Percentiles rank a stretch among this genome's conserved stretches.
These are phyloP conservation scores for Pelecanus crispus DNA, from an alignment of 2,113 vertebrate genomes.

Conservation along the genomic window DNA sequence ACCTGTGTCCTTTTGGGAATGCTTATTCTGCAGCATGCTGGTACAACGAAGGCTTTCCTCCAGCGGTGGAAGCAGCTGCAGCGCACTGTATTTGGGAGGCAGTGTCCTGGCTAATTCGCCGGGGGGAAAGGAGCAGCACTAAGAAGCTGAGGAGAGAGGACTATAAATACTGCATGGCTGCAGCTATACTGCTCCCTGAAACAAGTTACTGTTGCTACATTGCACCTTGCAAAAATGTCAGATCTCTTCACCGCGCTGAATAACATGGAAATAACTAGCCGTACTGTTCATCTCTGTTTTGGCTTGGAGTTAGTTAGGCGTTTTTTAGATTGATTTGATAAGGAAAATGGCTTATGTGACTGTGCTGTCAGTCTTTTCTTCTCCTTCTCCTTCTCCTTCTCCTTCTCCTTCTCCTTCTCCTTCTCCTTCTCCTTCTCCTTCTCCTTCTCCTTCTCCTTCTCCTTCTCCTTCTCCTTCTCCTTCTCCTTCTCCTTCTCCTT, in stretches of 20 bases:
- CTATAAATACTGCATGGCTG: constrained; percentile 6
- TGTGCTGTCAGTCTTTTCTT: background rate
- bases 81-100: background rate
- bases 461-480: no score
- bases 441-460: no score
- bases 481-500: no score
- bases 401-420: no score
- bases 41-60: background rate
- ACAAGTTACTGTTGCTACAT: background rate
- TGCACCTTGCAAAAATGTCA: background rate
- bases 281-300: fast-evolving
- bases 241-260: background rate
- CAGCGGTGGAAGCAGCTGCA: constrained; percentile 5
- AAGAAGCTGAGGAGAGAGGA: background rate
- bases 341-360: background rate
- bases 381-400: background rate
- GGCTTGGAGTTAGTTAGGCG: fast-evolving
- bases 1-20: background rate
- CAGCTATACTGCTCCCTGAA: background rate
- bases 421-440: no score
- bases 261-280: fast-evolving
- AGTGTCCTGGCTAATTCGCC: fast-evolving
- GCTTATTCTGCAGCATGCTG: background rate
- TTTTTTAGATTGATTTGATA: background rate
- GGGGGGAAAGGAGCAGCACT: background rate